Percentiles rank a stretch among this genome's conserved stretches.
Conservation (phyloP, 2,888 invertebrate genomes). For the Theretra japonica region DNA sequence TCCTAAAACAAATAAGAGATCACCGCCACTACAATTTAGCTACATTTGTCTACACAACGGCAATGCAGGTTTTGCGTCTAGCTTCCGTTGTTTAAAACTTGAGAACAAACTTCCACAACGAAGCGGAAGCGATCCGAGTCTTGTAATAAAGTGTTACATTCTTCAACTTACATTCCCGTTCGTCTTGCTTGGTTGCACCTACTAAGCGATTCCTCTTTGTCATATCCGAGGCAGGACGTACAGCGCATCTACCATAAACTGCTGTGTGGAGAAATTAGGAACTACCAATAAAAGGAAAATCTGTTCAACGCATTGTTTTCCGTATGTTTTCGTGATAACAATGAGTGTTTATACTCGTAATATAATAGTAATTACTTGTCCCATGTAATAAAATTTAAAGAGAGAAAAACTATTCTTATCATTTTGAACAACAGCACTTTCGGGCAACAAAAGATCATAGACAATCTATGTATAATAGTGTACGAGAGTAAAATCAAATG, state of each 20-base stretch:
- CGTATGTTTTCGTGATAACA: too few species aligned
- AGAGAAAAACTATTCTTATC: too few species aligned
- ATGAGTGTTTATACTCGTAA: too few species aligned
- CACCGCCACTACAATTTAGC: neutral
- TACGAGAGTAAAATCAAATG: neutral
- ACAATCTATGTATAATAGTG: too few species aligned
- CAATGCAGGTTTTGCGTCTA: neutral
- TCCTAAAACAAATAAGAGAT: neutral
- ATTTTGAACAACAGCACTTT: too few species aligned
- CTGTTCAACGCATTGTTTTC: too few species aligned
- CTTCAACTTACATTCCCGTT: conserved; percentile 25
- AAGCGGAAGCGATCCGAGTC: neutral
- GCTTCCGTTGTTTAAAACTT: neutral
- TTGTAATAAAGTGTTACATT: conserved; percentile 22
- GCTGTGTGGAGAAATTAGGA: too few species aligned
- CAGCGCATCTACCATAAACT: too few species aligned
- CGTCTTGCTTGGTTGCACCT: conserved; percentile 5
- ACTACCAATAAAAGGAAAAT: too few species aligned
- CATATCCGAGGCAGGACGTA: conserved; percentile 1
- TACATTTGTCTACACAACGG: neutral
- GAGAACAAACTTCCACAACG: neutral
- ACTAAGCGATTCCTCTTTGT: conserved; percentile 31
- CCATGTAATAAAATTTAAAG: too few species aligned
- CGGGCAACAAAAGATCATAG: too few species aligned
- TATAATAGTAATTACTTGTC: too few species aligned